Conservation (phyloP, 2,888 invertebrate genomes). For the Rotaria socialis region DNA sequence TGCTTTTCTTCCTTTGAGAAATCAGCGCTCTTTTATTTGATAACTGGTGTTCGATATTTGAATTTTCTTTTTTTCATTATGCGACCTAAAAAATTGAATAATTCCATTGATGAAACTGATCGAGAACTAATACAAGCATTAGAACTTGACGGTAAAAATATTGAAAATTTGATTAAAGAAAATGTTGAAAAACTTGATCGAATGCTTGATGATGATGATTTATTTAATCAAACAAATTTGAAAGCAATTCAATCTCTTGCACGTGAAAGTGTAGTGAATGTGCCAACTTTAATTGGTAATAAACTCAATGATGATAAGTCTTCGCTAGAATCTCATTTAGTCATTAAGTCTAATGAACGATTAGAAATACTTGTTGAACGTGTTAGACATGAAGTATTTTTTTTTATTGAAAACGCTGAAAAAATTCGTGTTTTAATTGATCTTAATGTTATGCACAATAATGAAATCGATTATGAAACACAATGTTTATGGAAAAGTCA, state of each 20-base stretch:
- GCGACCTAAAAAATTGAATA: not conserved
- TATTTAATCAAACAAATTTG: not conserved
- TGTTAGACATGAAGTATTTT: not conserved
- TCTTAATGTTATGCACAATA: not conserved
- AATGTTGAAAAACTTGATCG: not conserved
- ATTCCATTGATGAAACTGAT: not conserved
- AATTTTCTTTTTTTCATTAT: not conserved
- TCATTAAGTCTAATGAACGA: not conserved
- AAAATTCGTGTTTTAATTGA: not conserved
- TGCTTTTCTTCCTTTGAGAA: too few species aligned
- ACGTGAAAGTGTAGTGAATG: not conserved
- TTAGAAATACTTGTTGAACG: not conserved
- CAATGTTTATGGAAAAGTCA: not conserved
- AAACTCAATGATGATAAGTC: not conserved
- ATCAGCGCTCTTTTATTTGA: not conserved
- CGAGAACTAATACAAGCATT: not conserved
- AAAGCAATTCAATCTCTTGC: not conserved
- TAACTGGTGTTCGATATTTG: not conserved
- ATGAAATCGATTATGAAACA: not conserved
- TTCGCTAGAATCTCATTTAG: not conserved
- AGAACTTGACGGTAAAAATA: not conserved
- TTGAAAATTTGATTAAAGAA: not conserved
- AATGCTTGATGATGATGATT: not conserved
- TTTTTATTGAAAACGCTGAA: not conserved
- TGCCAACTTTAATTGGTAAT: not conserved